phyloP scores from a whole-genome alignment of 2,888 invertebrate genomes.

The Dexiosoma caninum region DNA sequence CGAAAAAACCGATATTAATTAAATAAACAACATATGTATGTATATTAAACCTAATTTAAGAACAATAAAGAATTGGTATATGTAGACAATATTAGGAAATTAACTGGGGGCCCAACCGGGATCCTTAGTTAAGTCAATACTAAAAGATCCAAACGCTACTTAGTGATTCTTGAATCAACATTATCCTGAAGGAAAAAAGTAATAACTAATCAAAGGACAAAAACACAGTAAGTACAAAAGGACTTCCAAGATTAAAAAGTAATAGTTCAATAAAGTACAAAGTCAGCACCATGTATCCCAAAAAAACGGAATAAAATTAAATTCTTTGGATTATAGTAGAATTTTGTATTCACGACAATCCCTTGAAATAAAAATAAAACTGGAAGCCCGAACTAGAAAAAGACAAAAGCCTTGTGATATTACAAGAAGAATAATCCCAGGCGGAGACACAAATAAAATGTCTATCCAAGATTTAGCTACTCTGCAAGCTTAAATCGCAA shows the following conservation, averaged over 20 bases:
- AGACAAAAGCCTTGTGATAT: not conserved
- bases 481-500: conserved; percentile 2
- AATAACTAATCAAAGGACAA: conserved; percentile 7
- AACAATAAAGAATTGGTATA: too few species aligned
- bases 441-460: not conserved
- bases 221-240: conserved; percentile 7
- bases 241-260: not conserved
- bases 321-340: conserved; percentile 15
- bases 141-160: conserved; percentile 20
- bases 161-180: conserved; percentile 30
- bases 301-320: conserved; percentile 8
- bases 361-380: conserved; percentile 15
- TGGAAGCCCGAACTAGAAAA: not conserved
- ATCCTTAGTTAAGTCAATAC: not conserved
- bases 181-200: conserved; percentile 42
- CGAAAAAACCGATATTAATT: too few species aligned
- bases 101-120: not conserved
- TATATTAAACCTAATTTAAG: too few species aligned
- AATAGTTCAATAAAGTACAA: not conserved
- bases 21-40: too few species aligned
- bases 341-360: conserved; percentile 1
- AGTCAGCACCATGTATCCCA: not conserved
- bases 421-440: not conserved
- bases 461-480: conserved; percentile 12
- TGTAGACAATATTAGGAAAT: too few species aligned